A percentile compares a stretch with the other conserved stretches of the same genome.
Conservation (phyloP, 37 sponge, comb jelly and placozoan genomes). For the Hormiphora californensis region DNA sequence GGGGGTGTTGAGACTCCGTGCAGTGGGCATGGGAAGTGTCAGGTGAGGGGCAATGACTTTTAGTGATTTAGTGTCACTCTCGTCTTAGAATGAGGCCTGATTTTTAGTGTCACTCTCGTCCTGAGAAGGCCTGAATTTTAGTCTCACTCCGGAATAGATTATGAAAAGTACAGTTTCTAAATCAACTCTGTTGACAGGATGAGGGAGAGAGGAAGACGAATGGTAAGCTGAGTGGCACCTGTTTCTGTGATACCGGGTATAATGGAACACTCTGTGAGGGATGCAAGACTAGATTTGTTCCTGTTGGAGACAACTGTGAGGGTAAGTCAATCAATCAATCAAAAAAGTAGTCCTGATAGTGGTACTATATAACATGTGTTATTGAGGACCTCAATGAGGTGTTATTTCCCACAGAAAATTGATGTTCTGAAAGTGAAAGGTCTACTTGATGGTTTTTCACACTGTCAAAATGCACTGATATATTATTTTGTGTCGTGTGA, state of each 20-base stretch:
- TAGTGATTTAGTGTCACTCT: neutral
- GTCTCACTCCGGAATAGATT: neutral
- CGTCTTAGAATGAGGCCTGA: neutral
- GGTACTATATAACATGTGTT: neutral
- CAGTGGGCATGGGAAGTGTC: slow-evolving; percentile 73
- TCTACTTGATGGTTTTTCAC: too few species aligned
- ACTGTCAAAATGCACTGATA: too few species aligned
- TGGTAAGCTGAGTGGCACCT: slow-evolving; percentile 56
- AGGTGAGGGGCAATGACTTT: slow-evolving; percentile 58
- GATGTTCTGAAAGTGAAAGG: too few species aligned
- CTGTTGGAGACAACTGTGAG: slow-evolving; percentile 55
- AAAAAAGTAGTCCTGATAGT: neutral
- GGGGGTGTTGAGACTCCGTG: slow-evolving; percentile 72
- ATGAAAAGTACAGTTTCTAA: neutral
- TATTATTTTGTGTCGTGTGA: too few species aligned
- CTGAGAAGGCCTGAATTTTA: neutral
- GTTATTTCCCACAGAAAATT: too few species aligned
- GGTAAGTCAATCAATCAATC: neutral
- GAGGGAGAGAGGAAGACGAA: slow-evolving; percentile 64
- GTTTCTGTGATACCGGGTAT: slow-evolving; percentile 70
- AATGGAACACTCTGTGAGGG: slow-evolving; percentile 66
- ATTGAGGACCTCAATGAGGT: neutral
- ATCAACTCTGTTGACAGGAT: slow-evolving; percentile 56
- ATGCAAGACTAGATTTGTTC: slow-evolving; percentile 62
- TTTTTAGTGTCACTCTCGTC: neutral